These are phyloP conservation scores for Melanotaenia trifasciata DNA, from an alignment of 2,797 vertebrate genomes.

Conservation along the genomic window DNA sequence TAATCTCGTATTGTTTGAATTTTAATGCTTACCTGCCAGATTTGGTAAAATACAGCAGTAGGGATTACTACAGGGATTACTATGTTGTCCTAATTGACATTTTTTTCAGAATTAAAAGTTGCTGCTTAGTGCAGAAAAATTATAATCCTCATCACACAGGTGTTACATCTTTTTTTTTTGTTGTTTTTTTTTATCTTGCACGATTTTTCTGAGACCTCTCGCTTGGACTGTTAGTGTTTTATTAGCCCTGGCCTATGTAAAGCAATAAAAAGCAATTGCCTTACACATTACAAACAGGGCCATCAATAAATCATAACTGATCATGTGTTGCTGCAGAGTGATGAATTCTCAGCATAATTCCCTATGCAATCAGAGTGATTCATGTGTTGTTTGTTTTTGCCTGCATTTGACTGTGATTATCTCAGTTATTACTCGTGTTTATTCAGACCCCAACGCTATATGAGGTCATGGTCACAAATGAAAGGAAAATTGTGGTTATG, in stretches of 20 bases:
- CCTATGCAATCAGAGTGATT: conserved; percentile 26
- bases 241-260: conserved; percentile 70
- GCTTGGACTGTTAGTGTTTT: conserved; percentile 65
- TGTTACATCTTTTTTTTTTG: background rate
- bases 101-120: background rate
- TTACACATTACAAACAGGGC: conserved; percentile 63
- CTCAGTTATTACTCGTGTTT: conserved; percentile 55
- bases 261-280: conserved; percentile 80
- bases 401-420: conserved; percentile 65
- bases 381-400: conserved; percentile 55
- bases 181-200: conserved; percentile 39
- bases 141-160: background rate
- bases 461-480: conserved; percentile 33
- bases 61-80: background rate
- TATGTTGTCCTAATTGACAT: too few relatives aligned
- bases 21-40: background rate
- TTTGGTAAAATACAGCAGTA: background rate
- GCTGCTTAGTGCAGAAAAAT: background rate
- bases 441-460: conserved; percentile 36
- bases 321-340: conserved; percentile 38
- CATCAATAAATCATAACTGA: conserved; percentile 79
- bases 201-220: conserved; percentile 47
- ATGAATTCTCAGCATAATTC: conserved; percentile 36
- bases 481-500: conserved; percentile 26
- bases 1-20: background rate